Evolutionary conservation across 1,140 invertebrate genomes (phyloP).

Genomic region (Cherax destructor): DNA sequence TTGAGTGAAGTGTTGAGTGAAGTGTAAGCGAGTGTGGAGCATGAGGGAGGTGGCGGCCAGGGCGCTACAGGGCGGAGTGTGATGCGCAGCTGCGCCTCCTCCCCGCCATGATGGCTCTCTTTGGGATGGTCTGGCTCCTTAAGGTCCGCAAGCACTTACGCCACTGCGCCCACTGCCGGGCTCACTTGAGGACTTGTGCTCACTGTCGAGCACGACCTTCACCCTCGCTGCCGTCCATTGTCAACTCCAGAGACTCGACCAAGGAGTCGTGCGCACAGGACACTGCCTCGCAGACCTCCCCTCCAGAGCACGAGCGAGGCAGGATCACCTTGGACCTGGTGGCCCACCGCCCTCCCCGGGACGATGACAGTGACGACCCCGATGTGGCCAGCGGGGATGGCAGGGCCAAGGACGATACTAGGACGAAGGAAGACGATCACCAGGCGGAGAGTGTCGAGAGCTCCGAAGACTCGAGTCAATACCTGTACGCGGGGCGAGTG

Average conservation of each 20-base stretch:
- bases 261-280: conserved; percentile 61
- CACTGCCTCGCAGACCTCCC: conserved; percentile 57
- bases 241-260: conserved; percentile 53
- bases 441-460: neutral
- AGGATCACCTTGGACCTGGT: conserved; percentile 57
- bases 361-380: conserved; percentile 33
- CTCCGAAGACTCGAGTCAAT: neutral
- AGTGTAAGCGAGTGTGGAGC: neutral
- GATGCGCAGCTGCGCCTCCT: conserved; percentile 6
- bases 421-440: conserved; percentile 18
- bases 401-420: neutral
- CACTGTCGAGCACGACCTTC: conserved; percentile 63
- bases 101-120: conserved; percentile 82
- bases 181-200: conserved; percentile 65
- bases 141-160: conserved; percentile 70
- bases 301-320: conserved; percentile 50
- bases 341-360: conserved; percentile 46
- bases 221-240: conserved; percentile 60
- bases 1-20: neutral
- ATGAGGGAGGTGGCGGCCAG: conserved; percentile 1
- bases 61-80: conserved; percentile 9
- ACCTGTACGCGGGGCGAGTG: conserved; percentile 19
- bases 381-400: neutral
- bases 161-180: conserved; percentile 68
- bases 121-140: conserved; percentile 88